Percentiles rank a stretch among this genome's conserved stretches.
Conservation (phyloP, 2,797 vertebrate species). For the Dicrostonyx torquatus region DNA sequence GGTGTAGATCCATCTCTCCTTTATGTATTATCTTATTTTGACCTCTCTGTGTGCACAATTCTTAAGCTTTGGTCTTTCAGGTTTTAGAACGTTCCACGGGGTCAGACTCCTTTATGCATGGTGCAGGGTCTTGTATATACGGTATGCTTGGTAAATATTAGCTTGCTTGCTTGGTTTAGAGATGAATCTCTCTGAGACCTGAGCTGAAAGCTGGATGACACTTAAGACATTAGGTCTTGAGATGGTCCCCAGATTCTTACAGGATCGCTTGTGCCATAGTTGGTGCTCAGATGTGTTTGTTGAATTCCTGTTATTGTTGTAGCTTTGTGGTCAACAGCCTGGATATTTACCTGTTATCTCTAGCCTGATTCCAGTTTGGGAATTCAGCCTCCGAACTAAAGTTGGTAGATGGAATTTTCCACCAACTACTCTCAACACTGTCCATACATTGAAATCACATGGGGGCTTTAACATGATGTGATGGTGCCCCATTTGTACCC, state of each 20-base stretch:
- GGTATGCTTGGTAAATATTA: neutral
- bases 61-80: conserved; percentile 30
- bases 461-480: neutral
- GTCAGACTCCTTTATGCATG: neutral
- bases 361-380: neutral
- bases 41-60: neutral
- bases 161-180: conserved; percentile 4
- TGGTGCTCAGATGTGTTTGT: neutral
- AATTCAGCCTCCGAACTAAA: neutral
- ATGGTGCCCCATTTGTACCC: neutral
- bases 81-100: neutral
- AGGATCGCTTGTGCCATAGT: neutral
- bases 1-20: neutral
- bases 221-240: neutral
- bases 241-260: neutral
- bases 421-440: neutral
- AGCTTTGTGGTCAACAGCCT: neutral
- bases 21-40: neutral
- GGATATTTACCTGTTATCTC: neutral
- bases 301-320: neutral
- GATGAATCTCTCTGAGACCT: neutral
- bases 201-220: neutral
- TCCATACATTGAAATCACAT: neutral
- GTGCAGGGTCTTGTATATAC: neutral
- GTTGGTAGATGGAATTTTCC: conserved; percentile 21